These are phyloP conservation scores for Tamias sibiricus DNA, from an alignment of 2,113 vertebrate genomes.

Conservation along the genomic window DNA sequence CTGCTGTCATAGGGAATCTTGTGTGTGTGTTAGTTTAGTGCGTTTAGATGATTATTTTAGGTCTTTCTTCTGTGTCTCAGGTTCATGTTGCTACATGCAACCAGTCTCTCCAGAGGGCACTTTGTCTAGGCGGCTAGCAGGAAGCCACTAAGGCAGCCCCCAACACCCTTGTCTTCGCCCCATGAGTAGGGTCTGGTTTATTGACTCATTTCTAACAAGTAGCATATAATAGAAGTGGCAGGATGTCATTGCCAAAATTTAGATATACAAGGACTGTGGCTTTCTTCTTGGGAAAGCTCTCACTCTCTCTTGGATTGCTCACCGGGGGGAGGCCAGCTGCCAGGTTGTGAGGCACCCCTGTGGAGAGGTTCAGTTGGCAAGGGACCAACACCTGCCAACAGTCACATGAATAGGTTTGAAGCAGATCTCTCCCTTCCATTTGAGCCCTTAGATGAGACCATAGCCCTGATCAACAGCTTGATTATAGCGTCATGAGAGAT, in stretches of 20 bases:
- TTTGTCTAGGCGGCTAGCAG: neutral
- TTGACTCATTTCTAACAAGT: neutral
- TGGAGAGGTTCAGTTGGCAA: neutral
- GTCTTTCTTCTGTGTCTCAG: neutral
- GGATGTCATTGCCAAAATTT: neutral
- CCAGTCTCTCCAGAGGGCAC: neutral
- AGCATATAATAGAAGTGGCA: neutral
- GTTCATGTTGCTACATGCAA: neutral
- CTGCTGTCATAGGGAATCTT: neutral
- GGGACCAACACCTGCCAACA: neutral
- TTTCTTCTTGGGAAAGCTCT: neutral
- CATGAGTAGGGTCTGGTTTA: neutral
- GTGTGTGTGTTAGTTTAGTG: no score
- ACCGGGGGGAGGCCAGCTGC: neutral
- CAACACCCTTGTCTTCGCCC: neutral
- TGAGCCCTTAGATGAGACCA: neutral
- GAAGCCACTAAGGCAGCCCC: neutral
- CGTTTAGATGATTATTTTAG: neutral
- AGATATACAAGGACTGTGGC: neutral
- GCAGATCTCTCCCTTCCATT: neutral
- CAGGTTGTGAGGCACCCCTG: neutral
- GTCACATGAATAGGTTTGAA: neutral
- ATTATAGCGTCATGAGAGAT: neutral
- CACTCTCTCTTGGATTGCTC: neutral
- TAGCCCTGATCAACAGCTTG: neutral